phyloP scores from a whole-genome alignment of 2,113 vertebrate genomes.

The Scophthalmus maximus region DNA sequence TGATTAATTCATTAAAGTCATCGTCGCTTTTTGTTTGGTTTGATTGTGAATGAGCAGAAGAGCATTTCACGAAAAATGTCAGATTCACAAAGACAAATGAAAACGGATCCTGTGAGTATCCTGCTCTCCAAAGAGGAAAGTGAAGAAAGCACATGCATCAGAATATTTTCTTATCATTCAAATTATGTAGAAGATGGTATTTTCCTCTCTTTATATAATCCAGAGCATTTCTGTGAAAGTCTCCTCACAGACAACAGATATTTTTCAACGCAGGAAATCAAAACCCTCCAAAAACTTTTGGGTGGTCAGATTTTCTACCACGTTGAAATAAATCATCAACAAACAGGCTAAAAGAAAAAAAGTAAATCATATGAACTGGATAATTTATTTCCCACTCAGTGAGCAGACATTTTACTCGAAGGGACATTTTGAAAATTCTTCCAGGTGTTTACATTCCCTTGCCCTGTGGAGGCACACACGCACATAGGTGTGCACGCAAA shows the following conservation, averaged over 20 bases:
- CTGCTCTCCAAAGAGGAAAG: too few relatives aligned
- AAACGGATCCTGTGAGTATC: neutral
- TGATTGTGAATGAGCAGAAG: neutral
- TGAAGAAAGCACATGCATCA: neutral
- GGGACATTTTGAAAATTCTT: constrained; percentile 21
- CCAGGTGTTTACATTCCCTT: constrained; percentile 78
- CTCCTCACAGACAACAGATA: neutral
- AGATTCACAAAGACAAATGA: neutral
- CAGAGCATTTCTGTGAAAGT: neutral
- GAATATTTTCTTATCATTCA: neutral
- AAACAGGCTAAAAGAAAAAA: constrained; percentile 18
- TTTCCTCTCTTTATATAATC: neutral
- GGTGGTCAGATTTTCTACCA: constrained; percentile 9
- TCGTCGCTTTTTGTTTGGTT: neutral
- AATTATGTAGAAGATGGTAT: neutral
- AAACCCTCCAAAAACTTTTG: neutral
- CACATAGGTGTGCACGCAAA: constrained; percentile 26
- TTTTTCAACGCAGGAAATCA: neutral
- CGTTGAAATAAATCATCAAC: neutral
- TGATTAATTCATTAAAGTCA: too few relatives aligned
- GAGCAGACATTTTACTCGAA: constrained; percentile 51
- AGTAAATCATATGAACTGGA: constrained; percentile 28
- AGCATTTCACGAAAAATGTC: neutral
- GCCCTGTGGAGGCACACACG: constrained; percentile 32
- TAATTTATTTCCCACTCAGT: neutral